Percentiles rank a stretch among this genome's conserved stretches.
Evolutionary conservation across 2,797 vertebrate genomes (phyloP).

Genomic region (Chrysolophus pictus): DNA sequence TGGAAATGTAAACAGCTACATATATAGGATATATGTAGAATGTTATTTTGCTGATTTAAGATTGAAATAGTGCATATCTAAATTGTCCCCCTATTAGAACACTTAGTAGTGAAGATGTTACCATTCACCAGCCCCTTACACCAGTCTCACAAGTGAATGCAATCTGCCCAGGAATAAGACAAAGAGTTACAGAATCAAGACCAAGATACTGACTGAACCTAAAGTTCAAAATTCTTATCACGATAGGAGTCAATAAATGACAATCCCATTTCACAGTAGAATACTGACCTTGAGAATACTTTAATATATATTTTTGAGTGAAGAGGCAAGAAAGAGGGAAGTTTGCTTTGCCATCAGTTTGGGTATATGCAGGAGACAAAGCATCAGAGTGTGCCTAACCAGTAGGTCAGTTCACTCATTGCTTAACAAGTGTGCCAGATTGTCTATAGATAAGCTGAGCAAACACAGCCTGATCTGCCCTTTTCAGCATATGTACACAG

Average conservation of each 20-base stretch:
- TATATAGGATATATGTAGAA: background rate
- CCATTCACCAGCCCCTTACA: background rate
- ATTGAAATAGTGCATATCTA: background rate
- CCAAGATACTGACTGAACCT: background rate
- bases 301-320: background rate
- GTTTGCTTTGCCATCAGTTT: background rate
- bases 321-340: background rate
- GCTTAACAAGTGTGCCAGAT: background rate
- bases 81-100: background rate
- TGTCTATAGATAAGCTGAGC: background rate
- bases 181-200: background rate
- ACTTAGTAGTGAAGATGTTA: background rate
- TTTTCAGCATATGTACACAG: background rate
- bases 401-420: background rate
- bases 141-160: background rate
- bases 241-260: background rate
- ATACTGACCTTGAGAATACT: background rate
- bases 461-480: background rate
- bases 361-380: background rate
- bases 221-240: background rate
- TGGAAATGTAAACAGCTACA: background rate
- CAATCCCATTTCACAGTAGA: background rate
- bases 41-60: background rate
- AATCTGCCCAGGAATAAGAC: background rate
- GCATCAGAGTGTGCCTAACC: rapidly evolving